These are phyloP conservation scores for Crossocerus cetratus DNA, from an alignment of 2,888 invertebrate species.

Conservation along the genomic window DNA sequence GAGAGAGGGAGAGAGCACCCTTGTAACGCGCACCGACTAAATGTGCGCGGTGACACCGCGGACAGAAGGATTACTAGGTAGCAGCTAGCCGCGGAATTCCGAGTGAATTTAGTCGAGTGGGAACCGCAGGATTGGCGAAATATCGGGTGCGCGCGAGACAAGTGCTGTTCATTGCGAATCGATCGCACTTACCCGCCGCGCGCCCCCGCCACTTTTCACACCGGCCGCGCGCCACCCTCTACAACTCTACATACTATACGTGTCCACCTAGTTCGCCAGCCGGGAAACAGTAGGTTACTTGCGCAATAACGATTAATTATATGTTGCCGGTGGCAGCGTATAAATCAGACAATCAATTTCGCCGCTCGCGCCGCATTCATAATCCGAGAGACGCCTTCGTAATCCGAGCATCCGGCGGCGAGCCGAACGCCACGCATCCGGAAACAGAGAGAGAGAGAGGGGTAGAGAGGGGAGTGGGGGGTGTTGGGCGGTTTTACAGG, in stretches of 20 bases:
- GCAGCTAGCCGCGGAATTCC: conserved; percentile 46
- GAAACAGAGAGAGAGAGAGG: no score
- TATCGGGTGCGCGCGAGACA: conserved; percentile 18
- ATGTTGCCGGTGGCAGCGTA: conserved; percentile 69
- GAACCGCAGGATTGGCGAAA: conserved; percentile 60
- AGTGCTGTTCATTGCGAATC: conserved; percentile 71
- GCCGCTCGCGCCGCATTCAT: conserved; percentile 25
- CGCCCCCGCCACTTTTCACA: conserved; percentile 46
- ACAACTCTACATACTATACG: conserved; percentile 27
- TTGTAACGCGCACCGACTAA: no score
- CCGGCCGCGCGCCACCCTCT: conserved; percentile 43
- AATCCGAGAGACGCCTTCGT: conserved; percentile 18
- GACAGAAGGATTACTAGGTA: conserved; percentile 2
- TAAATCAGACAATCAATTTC: conserved; percentile 62
- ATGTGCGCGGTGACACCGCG: neutral
- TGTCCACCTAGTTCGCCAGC: neutral
- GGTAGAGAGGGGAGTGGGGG: neutral
- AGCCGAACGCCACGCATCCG: neutral
- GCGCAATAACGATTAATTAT: conserved; percentile 69
- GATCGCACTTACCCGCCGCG: conserved; percentile 60
- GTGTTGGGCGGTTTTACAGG: conserved; percentile 1
- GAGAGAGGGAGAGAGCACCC: no score
- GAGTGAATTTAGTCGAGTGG: conserved; percentile 65
- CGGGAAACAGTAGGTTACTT: conserved; percentile 65
- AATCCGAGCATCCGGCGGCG: conserved; percentile 1